Conservation (phyloP, 2,797 vertebrate species). For the Alosa sapidissima region DNA sequence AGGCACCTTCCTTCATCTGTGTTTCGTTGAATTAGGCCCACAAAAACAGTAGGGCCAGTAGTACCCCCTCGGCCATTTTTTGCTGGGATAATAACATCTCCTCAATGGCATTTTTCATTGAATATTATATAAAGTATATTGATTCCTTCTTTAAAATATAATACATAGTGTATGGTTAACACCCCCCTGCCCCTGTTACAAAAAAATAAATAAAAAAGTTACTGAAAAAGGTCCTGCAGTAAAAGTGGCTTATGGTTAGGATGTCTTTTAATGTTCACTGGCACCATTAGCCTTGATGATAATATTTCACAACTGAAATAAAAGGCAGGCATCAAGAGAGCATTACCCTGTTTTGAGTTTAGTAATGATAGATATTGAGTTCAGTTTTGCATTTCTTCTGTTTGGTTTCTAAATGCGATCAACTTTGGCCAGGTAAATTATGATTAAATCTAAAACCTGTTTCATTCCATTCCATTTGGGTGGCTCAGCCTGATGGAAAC, state of each 20-base stretch:
- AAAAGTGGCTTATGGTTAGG: background rate
- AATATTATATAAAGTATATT: background rate
- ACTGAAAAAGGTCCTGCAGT: background rate
- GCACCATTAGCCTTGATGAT: background rate
- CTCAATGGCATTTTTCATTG: background rate
- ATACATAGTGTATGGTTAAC: no score
- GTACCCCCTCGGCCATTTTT: background rate
- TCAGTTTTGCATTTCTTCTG: background rate
- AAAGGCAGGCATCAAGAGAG: background rate
- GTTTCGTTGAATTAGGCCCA: no score
- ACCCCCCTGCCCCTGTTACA: no score
- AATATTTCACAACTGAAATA: background rate
- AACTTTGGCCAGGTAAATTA: background rate
- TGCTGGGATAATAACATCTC: background rate
- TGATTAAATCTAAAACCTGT: background rate
- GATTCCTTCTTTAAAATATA: background rate
- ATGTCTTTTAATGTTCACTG: background rate
- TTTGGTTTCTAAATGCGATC: background rate
- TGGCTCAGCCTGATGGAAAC: background rate
- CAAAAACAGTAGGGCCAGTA: no score
- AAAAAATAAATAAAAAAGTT: background rate
- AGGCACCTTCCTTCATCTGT: no score
- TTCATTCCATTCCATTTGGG: background rate
- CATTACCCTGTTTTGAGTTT: background rate
- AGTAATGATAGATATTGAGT: background rate